Conservation (phyloP, 2,888 invertebrate species). For the Protula sp. region DNA sequence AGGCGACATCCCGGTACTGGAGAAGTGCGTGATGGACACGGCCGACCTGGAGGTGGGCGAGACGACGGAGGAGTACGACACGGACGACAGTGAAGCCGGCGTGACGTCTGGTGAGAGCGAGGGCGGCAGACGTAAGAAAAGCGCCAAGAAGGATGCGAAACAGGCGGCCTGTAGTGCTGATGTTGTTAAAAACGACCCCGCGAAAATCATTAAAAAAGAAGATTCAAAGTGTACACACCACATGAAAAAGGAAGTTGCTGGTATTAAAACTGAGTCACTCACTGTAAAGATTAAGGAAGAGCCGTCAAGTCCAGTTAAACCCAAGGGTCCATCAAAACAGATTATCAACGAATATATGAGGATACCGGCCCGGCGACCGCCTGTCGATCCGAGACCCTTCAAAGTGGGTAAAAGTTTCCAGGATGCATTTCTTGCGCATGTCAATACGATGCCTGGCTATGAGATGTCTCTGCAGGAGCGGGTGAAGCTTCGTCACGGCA, state of each 20-base stretch:
- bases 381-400: neutral
- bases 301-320: neutral
- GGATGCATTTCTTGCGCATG: constrained; percentile 5
- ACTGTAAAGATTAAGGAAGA: neutral
- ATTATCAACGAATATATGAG: constrained; percentile 2
- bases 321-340: constrained; percentile 1
- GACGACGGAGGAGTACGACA: neutral
- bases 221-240: no score
- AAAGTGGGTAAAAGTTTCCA: neutral
- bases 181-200: neutral
- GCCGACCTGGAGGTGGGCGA: neutral
- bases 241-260: no score
- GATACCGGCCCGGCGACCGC: neutral
- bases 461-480: constrained; percentile 6
- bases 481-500: constrained; percentile 4
- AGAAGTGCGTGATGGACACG: neutral
- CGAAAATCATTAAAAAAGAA: neutral
- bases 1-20: neutral
- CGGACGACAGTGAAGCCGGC: neutral
- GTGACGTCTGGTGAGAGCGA: neutral
- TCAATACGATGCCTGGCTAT: neutral
- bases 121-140: neutral
- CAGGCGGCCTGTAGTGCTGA: neutral
- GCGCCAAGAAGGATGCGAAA: neutral
- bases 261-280: neutral